Conservation (phyloP, 2,797 vertebrate genomes). For the Falco rusticolus region DNA sequence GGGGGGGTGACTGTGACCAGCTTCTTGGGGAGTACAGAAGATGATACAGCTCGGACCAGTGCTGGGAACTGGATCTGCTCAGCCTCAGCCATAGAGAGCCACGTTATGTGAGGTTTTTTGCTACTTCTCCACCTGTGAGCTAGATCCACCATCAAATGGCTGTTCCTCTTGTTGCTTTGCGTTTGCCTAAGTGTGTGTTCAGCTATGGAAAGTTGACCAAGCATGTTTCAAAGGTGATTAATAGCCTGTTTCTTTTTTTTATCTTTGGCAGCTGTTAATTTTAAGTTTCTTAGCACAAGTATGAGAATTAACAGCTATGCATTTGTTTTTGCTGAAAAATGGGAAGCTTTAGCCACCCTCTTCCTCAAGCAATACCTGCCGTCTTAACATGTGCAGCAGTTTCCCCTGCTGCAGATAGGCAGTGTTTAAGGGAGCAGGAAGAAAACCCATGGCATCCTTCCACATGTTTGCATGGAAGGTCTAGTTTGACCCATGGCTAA, state of each 20-base stretch:
- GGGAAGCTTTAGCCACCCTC: background rate
- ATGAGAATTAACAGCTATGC: background rate
- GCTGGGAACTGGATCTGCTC: background rate
- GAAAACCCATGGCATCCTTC: background rate
- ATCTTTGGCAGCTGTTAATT: background rate
- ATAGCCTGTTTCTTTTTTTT: background rate
- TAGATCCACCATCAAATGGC: background rate
- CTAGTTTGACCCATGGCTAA: background rate
- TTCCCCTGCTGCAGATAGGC: accelerated
- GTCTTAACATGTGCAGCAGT: background rate
- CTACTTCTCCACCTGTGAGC: background rate
- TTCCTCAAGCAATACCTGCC: background rate
- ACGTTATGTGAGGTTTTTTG: background rate
- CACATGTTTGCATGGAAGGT: background rate
- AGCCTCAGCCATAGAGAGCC: background rate
- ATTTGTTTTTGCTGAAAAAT: background rate
- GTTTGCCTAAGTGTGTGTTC: background rate
- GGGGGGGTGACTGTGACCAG: background rate
- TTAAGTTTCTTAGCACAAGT: background rate
- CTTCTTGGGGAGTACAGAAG: background rate
- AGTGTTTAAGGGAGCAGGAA: background rate
- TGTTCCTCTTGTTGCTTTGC: background rate
- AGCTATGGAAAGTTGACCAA: background rate
- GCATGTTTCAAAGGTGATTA: background rate
- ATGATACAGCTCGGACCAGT: background rate